A percentile compares a stretch with the other conserved stretches of the same genome.
Evolutionary conservation across 1,140 invertebrate species (phyloP).

Genomic region (Micrasema longulum): DNA sequence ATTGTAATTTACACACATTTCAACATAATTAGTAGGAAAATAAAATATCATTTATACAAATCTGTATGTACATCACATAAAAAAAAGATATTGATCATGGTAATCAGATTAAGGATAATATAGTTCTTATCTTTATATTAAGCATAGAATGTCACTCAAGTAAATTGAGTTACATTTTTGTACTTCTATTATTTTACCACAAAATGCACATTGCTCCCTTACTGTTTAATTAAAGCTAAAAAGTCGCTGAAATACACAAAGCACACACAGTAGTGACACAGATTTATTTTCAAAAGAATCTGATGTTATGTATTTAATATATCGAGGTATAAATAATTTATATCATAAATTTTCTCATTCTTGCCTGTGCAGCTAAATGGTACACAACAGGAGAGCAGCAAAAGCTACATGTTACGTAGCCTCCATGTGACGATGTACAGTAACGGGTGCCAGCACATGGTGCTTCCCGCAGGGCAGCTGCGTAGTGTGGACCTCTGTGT

Average conservation of each 20-base stretch:
- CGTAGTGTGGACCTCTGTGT: constrained; percentile 39
- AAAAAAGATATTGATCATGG: background rate
- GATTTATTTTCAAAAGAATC: constrained; percentile 2
- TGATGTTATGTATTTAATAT: background rate
- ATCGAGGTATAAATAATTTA: no score
- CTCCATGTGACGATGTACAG: constrained; percentile 87
- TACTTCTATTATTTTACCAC: background rate
- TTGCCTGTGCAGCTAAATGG: background rate
- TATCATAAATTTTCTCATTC: no score
- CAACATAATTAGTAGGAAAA: background rate
- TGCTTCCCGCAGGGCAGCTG: constrained; percentile 70
- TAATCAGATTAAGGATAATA: background rate
- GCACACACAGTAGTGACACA: background rate
- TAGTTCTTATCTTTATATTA: background rate
- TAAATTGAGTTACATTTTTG: background rate
- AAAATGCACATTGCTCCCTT: constrained; percentile 3
- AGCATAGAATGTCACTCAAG: background rate
- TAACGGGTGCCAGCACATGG: constrained; percentile 86
- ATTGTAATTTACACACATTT: background rate
- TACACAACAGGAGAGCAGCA: background rate
- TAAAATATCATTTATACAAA: background rate
- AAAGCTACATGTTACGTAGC: constrained; percentile 63
- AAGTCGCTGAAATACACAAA: background rate
- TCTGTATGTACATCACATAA: background rate
- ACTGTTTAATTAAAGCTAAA: constrained; percentile 19